Conservation (phyloP, 2,797 vertebrate species). For the Hippopotamyrus pictus region DNA sequence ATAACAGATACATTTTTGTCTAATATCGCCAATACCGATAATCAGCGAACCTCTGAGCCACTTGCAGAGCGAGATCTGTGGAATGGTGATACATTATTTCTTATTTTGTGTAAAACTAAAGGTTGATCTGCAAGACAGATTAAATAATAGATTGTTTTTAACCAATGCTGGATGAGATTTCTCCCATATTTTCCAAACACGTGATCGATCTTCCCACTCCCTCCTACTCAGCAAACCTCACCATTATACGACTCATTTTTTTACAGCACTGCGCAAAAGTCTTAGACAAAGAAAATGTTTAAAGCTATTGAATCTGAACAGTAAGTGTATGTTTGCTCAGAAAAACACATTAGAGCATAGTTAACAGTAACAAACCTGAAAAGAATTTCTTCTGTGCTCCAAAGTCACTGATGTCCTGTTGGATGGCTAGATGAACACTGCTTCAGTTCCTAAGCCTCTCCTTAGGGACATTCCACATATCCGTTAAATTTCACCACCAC, state of each 20-base stretch:
- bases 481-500: not conserved
- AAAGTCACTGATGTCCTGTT: not conserved
- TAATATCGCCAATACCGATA: not conserved
- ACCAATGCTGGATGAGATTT: not conserved
- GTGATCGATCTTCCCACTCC: not conserved
- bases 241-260: not conserved
- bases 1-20: not conserved
- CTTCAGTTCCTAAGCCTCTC: not conserved
- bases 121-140: not conserved
- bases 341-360: not conserved
- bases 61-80: not conserved
- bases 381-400: not conserved
- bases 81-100: not conserved
- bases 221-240: not conserved
- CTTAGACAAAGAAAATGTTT: not conserved
- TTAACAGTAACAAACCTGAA: not conserved
- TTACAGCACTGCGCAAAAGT: not conserved
- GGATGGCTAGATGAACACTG: not conserved
- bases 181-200: not conserved
- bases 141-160: not conserved
- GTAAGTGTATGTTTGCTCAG: not conserved
- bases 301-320: not conserved
- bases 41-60: not conserved
- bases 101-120: no score
- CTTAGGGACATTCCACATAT: not conserved